phyloP scores from a whole-genome alignment of 2,888 invertebrate genomes.

The Pollenia amentaria region DNA sequence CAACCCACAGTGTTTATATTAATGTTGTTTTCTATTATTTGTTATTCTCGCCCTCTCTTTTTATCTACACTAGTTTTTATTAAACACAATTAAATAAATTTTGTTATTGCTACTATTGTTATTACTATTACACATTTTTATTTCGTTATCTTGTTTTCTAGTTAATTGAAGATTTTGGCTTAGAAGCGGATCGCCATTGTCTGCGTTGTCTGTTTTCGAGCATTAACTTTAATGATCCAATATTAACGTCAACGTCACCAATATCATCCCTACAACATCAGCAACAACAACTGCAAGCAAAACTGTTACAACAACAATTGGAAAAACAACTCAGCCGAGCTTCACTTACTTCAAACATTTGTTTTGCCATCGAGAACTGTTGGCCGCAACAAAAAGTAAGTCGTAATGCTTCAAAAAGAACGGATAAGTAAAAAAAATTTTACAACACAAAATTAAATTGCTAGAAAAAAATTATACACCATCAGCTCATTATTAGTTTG shows the following conservation, averaged over 20 bases:
- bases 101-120: neutral
- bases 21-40: constrained; percentile 3
- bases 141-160: constrained; percentile 81
- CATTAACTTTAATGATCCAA: constrained; percentile 91
- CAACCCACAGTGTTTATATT: constrained; percentile 40
- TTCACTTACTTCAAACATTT: constrained; percentile 93
- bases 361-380: constrained; percentile 94
- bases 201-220: constrained; percentile 96
- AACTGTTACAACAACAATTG: constrained; percentile 92
- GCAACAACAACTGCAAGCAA: constrained; percentile 87
- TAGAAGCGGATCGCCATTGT: constrained; percentile 98
- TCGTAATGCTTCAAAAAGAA: neutral
- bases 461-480: no score
- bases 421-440: neutral
- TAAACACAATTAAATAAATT: constrained; percentile 12
- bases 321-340: constrained; percentile 92
- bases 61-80: neutral
- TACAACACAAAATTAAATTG: no score
- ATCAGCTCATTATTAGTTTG: no score
- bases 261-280: constrained; percentile 86
- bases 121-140: neutral
- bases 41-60: neutral
- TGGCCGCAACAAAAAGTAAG: constrained; percentile 90
- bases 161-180: constrained; percentile 96
- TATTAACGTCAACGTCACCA: constrained; percentile 86